Base-by-base conservation (phyloP, 2,797 vertebrate genomes). In the Vultur gryphus region DNA sequence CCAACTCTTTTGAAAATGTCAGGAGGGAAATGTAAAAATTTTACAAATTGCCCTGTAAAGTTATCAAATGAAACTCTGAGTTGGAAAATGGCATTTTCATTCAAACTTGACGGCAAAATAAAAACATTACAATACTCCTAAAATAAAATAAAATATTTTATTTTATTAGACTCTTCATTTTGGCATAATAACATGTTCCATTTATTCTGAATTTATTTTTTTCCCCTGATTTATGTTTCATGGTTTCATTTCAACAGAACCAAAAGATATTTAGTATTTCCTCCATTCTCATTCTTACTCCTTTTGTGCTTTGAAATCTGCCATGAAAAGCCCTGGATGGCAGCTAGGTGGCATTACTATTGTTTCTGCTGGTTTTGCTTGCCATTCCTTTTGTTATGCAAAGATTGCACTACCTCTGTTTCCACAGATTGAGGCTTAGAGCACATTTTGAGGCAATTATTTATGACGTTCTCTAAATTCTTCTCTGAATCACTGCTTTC, bases 311-410 rank as follows among this genome's bases (percentile, higher is more conserved):
- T 49, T 83, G 48, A 66, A 58, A 83, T 5, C 14, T 78, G 29
- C 19, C n/a, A 1, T 78, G 87, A 91, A 86, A 72, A 85, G 61
- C 85, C 24, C 20, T 2, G 7, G 19, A 52, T 79, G 85, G 69
- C 89, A 91, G 93, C 91, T 96, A 97, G 91, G 80, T 95, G 95
- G 85, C 93, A 90, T 96, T 91, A n/a, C 83, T 86, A 95, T 91
- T 94, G 79, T 89, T 92, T 70, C 43, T 59, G 26, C 51, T 17
- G 37, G 2, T n/a, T 93, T 86, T 83, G 3, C n/a, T 54, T 62
- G 44, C 25, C 26, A 7, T 85, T 57, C 21, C 39, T 87, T 95
- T 78, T 81, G 61, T 93, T 71, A 81, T 35, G 17, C 39, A 66
- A 73, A 82, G 48, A 77, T 62, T 64, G 7, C 26, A 29, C 43